Percentiles rank a stretch among this genome's conserved stretches.
These are phyloP conservation scores for Salvelinus fontinalis DNA, from an alignment of 2,113 vertebrate genomes.

Conservation along the genomic window DNA sequence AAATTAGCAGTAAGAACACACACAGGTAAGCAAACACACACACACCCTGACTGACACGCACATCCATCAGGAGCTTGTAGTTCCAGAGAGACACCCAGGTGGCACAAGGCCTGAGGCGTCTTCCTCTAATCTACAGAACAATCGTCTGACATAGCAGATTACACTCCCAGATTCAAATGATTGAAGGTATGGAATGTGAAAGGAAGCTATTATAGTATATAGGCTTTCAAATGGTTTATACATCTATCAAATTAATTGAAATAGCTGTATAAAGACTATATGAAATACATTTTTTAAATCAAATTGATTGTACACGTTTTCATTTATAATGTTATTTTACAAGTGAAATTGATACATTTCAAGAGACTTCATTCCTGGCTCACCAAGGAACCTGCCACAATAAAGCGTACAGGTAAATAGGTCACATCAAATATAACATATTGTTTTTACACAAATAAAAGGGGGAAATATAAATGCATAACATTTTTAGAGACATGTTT, in stretches of 20 bases:
- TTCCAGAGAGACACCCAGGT: constrained; percentile 16
- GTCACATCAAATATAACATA: too few relatives aligned
- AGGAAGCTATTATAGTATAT: neutral
- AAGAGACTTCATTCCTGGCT: too few relatives aligned
- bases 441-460: too few relatives aligned
- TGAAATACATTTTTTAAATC: neutral
- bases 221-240: neutral
- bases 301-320: neutral
- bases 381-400: too few relatives aligned
- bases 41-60: constrained; percentile 41
- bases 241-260: constrained; percentile 59
- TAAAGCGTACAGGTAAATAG: too few relatives aligned
- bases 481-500: too few relatives aligned
- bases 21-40: constrained; percentile 7
- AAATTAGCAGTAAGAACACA: neutral
- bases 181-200: neutral
- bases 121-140: constrained; percentile 31
- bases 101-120: constrained; percentile 45
- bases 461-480: too few relatives aligned
- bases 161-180: neutral
- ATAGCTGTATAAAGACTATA: constrained; percentile 37
- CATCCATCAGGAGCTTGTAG: constrained; percentile 41
- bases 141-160: constrained; percentile 38
- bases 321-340: too few relatives aligned
- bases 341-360: too few relatives aligned